A percentile compares a stretch with the other conserved stretches of the same genome.
Conservation (phyloP, 2,113 vertebrate species). For the Sylvilagus bachmani region DNA sequence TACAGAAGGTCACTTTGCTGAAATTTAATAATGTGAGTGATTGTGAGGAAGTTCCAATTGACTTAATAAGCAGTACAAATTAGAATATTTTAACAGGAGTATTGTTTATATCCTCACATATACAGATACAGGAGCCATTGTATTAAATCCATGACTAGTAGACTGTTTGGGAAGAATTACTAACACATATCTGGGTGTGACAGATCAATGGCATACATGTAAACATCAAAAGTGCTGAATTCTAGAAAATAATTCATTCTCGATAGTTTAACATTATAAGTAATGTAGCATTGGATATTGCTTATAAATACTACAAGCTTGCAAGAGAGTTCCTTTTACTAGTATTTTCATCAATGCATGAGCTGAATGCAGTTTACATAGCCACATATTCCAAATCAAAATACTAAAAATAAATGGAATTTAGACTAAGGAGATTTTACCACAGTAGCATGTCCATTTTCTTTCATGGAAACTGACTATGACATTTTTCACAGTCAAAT, state of each 20-base stretch:
- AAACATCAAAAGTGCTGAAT: background rate
- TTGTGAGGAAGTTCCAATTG: background rate
- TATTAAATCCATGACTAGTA: background rate
- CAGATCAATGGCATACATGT: background rate
- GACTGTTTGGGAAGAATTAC: background rate
- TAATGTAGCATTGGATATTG: background rate
- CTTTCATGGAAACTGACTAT: background rate
- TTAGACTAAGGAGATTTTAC: slow-evolving; percentile 3
- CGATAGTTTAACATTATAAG: background rate
- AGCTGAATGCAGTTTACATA: background rate
- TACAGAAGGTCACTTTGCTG: background rate
- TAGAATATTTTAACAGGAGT: background rate
- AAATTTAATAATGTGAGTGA: background rate
- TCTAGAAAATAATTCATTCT: slow-evolving; percentile 8
- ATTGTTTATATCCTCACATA: background rate
- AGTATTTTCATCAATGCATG: background rate
- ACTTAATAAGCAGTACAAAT: background rate
- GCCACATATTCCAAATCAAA: background rate
- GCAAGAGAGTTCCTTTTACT: background rate
- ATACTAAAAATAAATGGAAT: background rate
- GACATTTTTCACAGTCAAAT: slow-evolving; percentile 16
- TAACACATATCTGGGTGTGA: background rate
- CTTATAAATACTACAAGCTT: background rate
- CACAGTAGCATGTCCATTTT: background rate
- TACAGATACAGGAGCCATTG: background rate